phyloP scores from a whole-genome alignment of 2,113 vertebrate species.

The Nipponia nippon region DNA sequence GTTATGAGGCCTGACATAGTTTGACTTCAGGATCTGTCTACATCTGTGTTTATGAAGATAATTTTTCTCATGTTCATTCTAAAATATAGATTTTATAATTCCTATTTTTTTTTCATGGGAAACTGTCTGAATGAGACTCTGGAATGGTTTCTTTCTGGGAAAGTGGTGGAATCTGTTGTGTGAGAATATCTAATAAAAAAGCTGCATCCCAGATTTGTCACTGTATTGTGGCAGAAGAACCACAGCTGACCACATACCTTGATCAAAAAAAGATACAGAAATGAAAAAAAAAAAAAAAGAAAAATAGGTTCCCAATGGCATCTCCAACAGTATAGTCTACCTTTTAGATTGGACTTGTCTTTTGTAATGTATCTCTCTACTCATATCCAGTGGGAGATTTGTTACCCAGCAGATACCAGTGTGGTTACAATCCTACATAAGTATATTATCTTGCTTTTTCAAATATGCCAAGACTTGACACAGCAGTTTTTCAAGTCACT shows the following conservation, averaged over 20 bases:
- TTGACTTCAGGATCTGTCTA: not conserved
- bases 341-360: not conserved
- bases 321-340: not conserved
- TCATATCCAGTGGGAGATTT: not conserved
- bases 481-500: not conserved
- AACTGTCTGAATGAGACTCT: not conserved
- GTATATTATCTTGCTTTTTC: not conserved
- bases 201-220: not conserved
- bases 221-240: not conserved
- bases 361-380: not conserved
- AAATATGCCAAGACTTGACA: not conserved
- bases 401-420: not conserved
- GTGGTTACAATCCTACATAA: not conserved
- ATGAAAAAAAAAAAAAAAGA: not conserved
- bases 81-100: not conserved
- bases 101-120: not conserved
- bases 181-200: not conserved
- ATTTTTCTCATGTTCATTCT: not conserved
- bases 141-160: not conserved
- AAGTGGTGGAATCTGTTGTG: not conserved
- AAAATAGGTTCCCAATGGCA: not conserved
- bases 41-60: not conserved
- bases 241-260: not conserved
- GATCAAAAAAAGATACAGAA: not conserved
- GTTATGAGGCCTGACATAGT: not conserved